Evolutionary conservation across 2,113 vertebrate species (phyloP).

Genomic region (Nerophis ophidion): DNA sequence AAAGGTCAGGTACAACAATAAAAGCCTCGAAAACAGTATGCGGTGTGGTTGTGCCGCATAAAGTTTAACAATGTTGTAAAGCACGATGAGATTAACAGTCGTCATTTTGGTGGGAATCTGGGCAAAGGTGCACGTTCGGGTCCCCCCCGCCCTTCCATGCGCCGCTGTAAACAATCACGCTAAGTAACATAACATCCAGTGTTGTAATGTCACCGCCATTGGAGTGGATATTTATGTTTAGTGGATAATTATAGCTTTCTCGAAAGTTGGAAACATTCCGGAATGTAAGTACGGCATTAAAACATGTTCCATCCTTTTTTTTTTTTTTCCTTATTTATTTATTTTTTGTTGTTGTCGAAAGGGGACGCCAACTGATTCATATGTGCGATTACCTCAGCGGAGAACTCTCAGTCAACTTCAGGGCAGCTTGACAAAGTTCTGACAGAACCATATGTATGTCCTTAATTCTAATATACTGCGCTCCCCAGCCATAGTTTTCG

Average conservation of each 20-base stretch:
- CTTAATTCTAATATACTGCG: not conserved
- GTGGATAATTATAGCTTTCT: not conserved
- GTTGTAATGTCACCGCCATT: conserved; percentile 1
- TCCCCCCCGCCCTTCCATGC: no score
- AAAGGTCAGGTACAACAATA: not conserved
- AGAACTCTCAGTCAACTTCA: not conserved
- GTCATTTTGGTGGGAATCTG: no score
- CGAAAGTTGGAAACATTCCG: conserved; percentile 1
- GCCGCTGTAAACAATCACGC: not conserved
- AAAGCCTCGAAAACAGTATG: not conserved
- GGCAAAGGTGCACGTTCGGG: no score
- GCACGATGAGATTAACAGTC: not conserved
- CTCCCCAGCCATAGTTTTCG: not conserved
- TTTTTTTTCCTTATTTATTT: not conserved
- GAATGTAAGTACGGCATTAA: not conserved
- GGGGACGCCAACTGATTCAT: not conserved
- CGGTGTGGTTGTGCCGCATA: not conserved
- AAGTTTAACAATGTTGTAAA: conserved; percentile 3
- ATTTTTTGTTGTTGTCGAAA: not conserved
- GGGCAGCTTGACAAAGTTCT: conserved; percentile 1
- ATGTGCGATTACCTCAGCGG: conserved; percentile 4
- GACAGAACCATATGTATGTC: not conserved
- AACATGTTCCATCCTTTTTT: conserved; percentile 1
- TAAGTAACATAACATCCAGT: not conserved
- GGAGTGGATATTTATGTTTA: conserved; percentile 4